Evolutionary conservation across 2,888 invertebrate species (phyloP).

Genomic region (Hirudinaria manillensis): DNA sequence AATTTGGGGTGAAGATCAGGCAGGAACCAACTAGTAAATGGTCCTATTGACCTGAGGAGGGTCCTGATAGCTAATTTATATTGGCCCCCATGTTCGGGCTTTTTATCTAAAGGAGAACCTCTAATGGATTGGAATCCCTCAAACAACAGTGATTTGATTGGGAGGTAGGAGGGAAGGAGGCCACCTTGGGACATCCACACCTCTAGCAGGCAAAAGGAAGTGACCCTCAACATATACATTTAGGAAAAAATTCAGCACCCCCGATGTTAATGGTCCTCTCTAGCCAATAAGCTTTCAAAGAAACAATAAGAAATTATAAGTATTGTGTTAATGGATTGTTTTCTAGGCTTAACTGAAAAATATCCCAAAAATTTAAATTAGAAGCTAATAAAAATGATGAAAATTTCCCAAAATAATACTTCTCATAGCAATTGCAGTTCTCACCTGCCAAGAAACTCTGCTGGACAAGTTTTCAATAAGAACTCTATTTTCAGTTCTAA

Average conservation of each 20-base stretch:
- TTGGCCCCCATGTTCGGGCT: background rate
- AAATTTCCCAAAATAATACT: too few species aligned
- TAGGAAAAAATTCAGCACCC: constrained; percentile 5
- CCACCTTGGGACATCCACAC: constrained; percentile 2
- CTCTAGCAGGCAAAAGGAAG: background rate
- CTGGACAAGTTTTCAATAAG: constrained; percentile 96
- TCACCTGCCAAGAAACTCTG: constrained; percentile 99
- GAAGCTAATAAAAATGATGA: too few species aligned
- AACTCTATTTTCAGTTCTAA: constrained; percentile 86
- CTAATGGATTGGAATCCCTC: background rate
- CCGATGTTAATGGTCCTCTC: constrained; percentile 5
- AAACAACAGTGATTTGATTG: background rate
- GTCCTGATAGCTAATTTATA: constrained; percentile 6
- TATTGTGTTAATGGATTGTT: background rate
- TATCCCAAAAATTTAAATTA: background rate
- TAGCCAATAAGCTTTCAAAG: constrained; percentile 12
- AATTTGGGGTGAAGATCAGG: background rate
- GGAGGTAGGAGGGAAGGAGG: background rate
- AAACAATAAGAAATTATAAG: background rate
- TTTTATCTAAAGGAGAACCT: background rate
- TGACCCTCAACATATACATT: constrained; percentile 12
- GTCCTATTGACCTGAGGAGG: background rate
- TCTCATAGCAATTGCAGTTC: constrained; percentile 43
- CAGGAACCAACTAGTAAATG: background rate
- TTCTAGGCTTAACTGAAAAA: background rate